Percentiles rank a stretch among this genome's conserved stretches.
Conservation (phyloP, 2,797 vertebrate species). For the Xiphophorus birchmanni region DNA sequence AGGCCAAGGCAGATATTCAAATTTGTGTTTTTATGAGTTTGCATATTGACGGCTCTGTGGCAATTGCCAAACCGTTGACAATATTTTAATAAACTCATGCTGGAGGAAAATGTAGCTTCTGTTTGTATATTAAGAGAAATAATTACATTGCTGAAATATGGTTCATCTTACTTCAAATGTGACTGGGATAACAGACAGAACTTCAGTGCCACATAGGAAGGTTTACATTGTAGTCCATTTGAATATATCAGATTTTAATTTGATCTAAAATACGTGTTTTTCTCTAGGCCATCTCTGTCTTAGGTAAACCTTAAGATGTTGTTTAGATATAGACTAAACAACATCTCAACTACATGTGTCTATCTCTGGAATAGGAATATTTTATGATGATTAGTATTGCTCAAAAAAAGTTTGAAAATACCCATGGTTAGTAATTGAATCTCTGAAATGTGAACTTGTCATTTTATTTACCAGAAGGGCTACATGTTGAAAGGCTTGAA, state of each 20-base stretch:
- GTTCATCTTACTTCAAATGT: background rate
- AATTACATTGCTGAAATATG: constrained; percentile 21
- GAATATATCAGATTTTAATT: background rate
- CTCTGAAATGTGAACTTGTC: background rate
- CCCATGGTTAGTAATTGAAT: background rate
- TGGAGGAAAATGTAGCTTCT: constrained; percentile 33
- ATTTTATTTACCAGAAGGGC: background rate
- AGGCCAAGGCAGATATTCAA: constrained; percentile 76
- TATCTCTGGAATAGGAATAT: background rate
- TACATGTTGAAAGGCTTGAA: background rate
- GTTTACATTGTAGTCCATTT: background rate
- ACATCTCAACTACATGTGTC: background rate
- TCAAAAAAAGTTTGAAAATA: background rate
- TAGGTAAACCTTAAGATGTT: background rate
- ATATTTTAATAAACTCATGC: constrained; percentile 70
- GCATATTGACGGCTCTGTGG: constrained; percentile 65
- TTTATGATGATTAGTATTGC: background rate
- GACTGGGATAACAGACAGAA: background rate
- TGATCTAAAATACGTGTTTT: background rate
- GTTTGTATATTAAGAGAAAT: constrained; percentile 43
- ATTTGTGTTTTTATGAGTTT: constrained; percentile 77
- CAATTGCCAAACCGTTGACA: constrained; percentile 71
- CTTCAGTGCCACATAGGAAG: background rate
- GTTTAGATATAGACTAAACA: background rate
- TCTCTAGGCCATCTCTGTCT: background rate